Base-by-base conservation (phyloP, 2,113 vertebrate genomes). In the Hippoglossus stenolepis region DNA sequence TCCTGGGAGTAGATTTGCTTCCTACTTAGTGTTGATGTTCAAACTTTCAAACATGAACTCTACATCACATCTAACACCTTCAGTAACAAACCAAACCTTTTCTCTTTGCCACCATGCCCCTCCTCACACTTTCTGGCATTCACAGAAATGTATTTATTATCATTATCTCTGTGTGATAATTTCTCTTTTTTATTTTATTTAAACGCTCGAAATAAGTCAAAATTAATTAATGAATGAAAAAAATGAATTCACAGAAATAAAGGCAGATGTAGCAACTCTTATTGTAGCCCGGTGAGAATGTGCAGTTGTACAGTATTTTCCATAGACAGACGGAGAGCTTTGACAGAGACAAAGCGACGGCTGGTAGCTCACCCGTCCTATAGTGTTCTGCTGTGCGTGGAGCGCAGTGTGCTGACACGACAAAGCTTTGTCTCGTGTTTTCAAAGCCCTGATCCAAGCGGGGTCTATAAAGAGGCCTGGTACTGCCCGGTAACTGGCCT, bases 401-500 rank as follows among this genome's bases (percentile, higher is more conserved):
- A 89, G 84, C 49, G 3, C 10, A 77, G 74, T 83, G 81, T 92
- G 94, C 94, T 95, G 94, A 95, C 87, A 67, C 43, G 71, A 70
- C 88, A 85, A 80, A 87, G 82, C 90, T 91, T 93, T 92, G 85
- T 91, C 81, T 88, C 75, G 28, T 57, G 51, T 45, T 89, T 71
- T 86, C 87, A 94, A 93, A 92, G 83, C 65, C 65, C 83, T 88
- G 86, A 91, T 87, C 86, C 79, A 79, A 81, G 75, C 84, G 28
- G 77, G 90, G 77, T 90, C 88, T 94, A 94, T 93, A 95, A 94
- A 94, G 90, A 89, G 89, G 84, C 71, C 80, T 45, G 65, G 77
- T 51, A 62, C 80, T 57, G 80, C 58, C 79, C 17, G 31, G 45
- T 56, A 45, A 78, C 79, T 82, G 80, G 84, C 88, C 85, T 75